Percentiles rank a stretch among this genome's conserved stretches.
phyloP scores from a whole-genome alignment of 2,888 invertebrate species.

The Allygus modestus region DNA sequence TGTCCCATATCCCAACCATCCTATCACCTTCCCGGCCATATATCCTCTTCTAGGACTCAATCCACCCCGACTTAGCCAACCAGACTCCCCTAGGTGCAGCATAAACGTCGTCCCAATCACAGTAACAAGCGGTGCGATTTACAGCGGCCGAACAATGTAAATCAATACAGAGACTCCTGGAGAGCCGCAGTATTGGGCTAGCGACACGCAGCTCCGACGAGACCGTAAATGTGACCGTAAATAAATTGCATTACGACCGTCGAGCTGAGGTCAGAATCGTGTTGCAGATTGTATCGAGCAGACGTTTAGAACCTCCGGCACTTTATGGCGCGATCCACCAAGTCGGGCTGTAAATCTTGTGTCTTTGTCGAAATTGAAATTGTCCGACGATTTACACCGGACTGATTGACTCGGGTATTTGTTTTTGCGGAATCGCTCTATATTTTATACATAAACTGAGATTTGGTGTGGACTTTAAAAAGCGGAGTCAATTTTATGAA shows the following conservation, averaged over 20 bases:
- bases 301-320: constrained; percentile 25
- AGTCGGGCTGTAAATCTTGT: constrained; percentile 25
- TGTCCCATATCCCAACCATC: too few species aligned
- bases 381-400: constrained; percentile 4
- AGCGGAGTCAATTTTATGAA: too few species aligned
- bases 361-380: constrained; percentile 57
- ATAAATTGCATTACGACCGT: constrained; percentile 55
- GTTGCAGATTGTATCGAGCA: constrained; percentile 40
- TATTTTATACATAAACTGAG: too few species aligned
- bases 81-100: constrained; percentile 29
- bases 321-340: constrained; percentile 31
- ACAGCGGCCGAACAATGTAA: constrained; percentile 49
- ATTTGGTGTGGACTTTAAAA: too few species aligned
- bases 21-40: neutral
- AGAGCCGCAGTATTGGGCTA: neutral
- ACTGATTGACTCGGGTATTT: neutral
- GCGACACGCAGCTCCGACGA: neutral
- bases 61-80: neutral
- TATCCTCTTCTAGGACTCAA: neutral
- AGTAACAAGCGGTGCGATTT: constrained; percentile 27
- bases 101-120: constrained; percentile 38
- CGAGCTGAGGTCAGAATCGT: constrained; percentile 12
- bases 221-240: constrained; percentile 41
- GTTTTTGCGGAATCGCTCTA: neutral
- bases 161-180: constrained; percentile 44